These are phyloP conservation scores for Atrichornis clamosus DNA, from an alignment of 2,113 vertebrate species.

Conservation along the genomic window DNA sequence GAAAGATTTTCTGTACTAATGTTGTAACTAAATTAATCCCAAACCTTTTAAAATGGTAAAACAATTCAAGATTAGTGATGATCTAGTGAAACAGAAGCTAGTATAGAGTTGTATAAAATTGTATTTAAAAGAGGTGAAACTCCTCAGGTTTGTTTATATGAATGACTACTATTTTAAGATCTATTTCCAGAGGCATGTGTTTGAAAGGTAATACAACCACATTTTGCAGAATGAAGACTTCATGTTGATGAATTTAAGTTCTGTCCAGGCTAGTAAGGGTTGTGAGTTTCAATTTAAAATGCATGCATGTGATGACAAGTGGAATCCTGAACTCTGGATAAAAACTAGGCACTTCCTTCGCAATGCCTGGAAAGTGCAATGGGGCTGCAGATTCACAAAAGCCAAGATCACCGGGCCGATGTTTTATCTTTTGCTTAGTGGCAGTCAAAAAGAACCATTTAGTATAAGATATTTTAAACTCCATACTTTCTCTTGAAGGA, in stretches of 20 bases:
- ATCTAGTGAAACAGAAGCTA: background rate
- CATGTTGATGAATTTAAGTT: background rate
- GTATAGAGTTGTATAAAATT: background rate
- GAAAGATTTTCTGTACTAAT: background rate
- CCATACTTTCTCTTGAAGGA: background rate
- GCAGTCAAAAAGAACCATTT: background rate
- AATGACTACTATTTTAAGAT: background rate
- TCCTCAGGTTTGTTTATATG: background rate
- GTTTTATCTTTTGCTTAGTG: background rate
- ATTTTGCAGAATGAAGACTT: background rate
- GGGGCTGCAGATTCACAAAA: background rate
- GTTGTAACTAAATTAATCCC: background rate
- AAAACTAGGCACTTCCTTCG: background rate
- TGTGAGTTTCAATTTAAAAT: background rate
- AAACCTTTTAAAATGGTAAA: background rate
- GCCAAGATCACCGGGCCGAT: background rate
- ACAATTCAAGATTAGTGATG: background rate
- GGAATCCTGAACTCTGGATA: background rate
- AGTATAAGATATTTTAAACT: background rate
- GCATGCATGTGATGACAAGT: background rate
- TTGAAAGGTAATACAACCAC: background rate
- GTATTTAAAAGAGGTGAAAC: background rate
- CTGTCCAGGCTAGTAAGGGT: background rate
- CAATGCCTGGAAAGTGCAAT: background rate
- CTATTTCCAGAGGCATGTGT: background rate